Conservation (phyloP, 2,797 vertebrate species). For the Coregonus suidteri region DNA sequence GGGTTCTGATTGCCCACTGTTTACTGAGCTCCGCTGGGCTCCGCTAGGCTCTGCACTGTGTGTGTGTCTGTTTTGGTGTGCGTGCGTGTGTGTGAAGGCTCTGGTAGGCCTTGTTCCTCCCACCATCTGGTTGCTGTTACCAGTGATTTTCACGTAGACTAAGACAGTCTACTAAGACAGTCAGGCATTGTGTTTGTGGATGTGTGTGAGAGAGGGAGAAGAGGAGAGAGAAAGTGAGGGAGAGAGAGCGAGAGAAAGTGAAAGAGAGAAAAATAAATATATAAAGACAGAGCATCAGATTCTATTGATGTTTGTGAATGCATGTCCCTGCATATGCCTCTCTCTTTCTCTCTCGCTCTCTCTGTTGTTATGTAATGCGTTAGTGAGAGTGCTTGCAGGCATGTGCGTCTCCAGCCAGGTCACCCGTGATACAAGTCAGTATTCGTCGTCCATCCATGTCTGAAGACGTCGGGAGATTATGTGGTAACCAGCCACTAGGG, state of each 20-base stretch:
- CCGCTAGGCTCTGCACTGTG: background rate
- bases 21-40: conserved; percentile 44
- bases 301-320: background rate
- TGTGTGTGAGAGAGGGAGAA: conserved; percentile 32
- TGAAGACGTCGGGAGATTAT: too few species aligned
- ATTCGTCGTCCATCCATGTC: too few species aligned
- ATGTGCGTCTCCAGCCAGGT: too few species aligned
- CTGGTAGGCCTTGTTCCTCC: conserved; percentile 40
- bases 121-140: conserved; percentile 70
- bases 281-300: background rate
- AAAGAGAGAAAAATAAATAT: background rate
- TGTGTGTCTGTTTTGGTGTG: background rate
- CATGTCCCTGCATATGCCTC: background rate
- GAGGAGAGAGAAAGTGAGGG: conserved; percentile 30
- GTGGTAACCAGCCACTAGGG: too few species aligned
- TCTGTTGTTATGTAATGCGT: background rate
- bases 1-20: conserved; percentile 62
- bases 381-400: background rate
- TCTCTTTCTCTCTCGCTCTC: background rate
- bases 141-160: conserved; percentile 54
- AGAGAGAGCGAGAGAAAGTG: conserved; percentile 37
- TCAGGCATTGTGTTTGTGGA: conserved; percentile 12
- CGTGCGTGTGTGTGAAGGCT: background rate
- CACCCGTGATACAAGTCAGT: too few species aligned
- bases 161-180: conserved; percentile 15